These are phyloP conservation scores for Acrocephalus scirpaceus DNA, from an alignment of 2,797 vertebrate genomes.

Conservation along the genomic window DNA sequence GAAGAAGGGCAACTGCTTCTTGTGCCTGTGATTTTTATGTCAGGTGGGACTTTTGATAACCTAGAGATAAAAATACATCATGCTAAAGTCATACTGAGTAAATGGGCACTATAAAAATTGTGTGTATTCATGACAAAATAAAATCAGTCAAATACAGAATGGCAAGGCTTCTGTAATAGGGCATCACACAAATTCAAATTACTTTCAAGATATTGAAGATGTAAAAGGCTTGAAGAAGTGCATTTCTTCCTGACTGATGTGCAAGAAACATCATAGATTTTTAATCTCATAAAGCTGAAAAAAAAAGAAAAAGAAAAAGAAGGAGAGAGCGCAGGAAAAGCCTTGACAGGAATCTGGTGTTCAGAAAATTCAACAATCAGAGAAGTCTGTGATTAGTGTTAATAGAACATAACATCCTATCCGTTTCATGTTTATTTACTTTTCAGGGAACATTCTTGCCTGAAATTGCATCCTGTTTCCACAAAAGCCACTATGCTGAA, in stretches of 20 bases:
- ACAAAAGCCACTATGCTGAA: background rate
- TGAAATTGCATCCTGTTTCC: constrained; percentile 47
- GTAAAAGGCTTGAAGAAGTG: background rate
- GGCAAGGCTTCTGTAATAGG: background rate
- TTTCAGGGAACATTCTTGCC: constrained; percentile 59
- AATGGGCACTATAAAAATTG: background rate
- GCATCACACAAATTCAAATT: background rate
- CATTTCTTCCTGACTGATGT: background rate
- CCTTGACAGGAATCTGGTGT: background rate
- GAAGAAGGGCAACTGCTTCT: background rate
- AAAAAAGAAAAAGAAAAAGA: background rate
- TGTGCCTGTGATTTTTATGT: background rate
- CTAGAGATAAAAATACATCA: background rate
- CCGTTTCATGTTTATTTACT: constrained; percentile 52
- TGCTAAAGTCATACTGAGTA: background rate
- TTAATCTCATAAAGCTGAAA: background rate
- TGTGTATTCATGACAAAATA: background rate
- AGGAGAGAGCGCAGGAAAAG: background rate
- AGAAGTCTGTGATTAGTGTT: constrained; percentile 11
- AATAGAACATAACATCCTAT: constrained; percentile 55
- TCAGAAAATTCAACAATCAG: constrained; percentile 29
- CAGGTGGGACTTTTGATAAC: background rate
- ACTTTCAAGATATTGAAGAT: background rate
- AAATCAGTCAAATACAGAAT: background rate
- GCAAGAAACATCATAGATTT: background rate